Evolutionary conservation across 1,140 invertebrate species (phyloP).

Genomic region (Micrasema longulum): DNA sequence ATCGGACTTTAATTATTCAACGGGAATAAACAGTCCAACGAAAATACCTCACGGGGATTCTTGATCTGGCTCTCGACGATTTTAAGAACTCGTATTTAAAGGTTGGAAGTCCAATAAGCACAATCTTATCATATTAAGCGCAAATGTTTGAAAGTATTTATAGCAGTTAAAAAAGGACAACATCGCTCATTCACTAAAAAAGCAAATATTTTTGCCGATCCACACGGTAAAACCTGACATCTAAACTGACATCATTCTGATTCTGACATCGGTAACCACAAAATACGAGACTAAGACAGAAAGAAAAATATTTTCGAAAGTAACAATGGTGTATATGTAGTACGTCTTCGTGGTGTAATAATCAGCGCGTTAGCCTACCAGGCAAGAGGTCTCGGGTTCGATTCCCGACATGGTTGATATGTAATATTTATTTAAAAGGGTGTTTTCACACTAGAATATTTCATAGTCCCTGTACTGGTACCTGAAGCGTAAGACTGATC

Average conservation of each 20-base stretch:
- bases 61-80: not conserved
- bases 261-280: not conserved
- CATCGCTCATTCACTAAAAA: conserved; percentile 22
- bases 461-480: too few relatives aligned
- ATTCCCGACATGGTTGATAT: too few relatives aligned
- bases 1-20: not conserved
- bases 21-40: not conserved
- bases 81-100: not conserved
- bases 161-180: not conserved
- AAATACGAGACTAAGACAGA: not conserved
- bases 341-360: too few relatives aligned
- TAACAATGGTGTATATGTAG: too few relatives aligned
- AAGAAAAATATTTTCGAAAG: not conserved
- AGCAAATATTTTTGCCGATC: conserved; percentile 1
- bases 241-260: not conserved
- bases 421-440: too few relatives aligned
- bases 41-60: not conserved
- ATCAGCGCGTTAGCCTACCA: too few relatives aligned
- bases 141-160: not conserved
- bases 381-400: too few relatives aligned
- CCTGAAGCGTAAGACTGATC: too few relatives aligned
- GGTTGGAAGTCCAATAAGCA: not conserved
- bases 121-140: not conserved
- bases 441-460: too few relatives aligned
- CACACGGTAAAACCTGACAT: not conserved